Base-by-base conservation (phyloP, 2,113 vertebrate species). In the Camelus bactrianus region DNA sequence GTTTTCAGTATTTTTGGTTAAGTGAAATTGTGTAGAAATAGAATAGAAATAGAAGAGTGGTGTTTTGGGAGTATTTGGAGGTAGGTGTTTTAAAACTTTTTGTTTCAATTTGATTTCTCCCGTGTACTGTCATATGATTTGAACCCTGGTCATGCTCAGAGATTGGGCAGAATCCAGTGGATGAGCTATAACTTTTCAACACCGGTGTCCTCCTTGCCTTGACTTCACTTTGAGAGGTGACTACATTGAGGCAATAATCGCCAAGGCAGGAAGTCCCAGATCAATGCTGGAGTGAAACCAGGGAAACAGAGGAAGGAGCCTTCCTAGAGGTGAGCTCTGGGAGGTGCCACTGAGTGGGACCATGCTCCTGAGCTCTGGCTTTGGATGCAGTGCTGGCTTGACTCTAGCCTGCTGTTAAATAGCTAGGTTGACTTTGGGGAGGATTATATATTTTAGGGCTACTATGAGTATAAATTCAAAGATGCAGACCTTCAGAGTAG, bases 221-320 rank as follows among this genome's bases (percentile, higher is more conserved):
- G 32, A n/a, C 10, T 19, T 32, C 8, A 15, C 9, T 35, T 48
- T 67, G 11, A 85, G 32, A 38, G 2, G 30, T 12, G 11, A 80
- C 0, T 50, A 20, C 32, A 42, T 28, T 46, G 38, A 38, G 4
- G 56, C 1, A 19, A 0, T 17, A 30, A 22, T 28, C 89, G 16
- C 28, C 19, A 17, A 80, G 46, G 24, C 5, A 46, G 8, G 32
- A 89, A 5, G 15, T 1, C 4, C 30, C 4, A 1, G 14, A 5
- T 24, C 24, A 11, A 1, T 3, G 10, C 9, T 58, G 17, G 8
- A 32, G 15, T 12, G 48, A 4, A 32, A 30, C 0, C 3, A 70
- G 32, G 20, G n/a, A 2, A 6, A 1, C 11, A 0, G 19, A 54
- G 11, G 11, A 16, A 16, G 10, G 3, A 3, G 2, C 14, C 5